phyloP scores from a whole-genome alignment of 2,113 vertebrate species.

The Trichechus manatus region DNA sequence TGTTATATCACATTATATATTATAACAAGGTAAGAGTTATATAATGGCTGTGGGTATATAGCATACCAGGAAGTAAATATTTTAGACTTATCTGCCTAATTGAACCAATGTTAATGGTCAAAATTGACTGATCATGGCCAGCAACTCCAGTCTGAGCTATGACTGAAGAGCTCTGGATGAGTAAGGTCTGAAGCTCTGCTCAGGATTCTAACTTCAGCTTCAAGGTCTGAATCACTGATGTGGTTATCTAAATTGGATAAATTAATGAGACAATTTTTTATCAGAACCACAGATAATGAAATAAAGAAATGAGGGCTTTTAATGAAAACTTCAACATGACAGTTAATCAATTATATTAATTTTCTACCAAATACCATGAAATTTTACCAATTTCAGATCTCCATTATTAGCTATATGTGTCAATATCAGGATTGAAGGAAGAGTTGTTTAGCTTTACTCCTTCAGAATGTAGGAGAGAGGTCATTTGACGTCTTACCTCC shows the following conservation, averaged over 20 bases:
- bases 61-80: neutral
- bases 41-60: neutral
- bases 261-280: constrained; percentile 34
- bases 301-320: constrained; percentile 28
- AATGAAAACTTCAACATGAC: constrained; percentile 44
- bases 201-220: neutral
- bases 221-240: neutral
- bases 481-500: neutral
- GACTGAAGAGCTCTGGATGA: neutral
- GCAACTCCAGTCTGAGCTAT: neutral
- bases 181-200: neutral
- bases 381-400: neutral
- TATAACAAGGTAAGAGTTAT: neutral
- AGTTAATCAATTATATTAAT: constrained; percentile 50
- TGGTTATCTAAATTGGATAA: neutral
- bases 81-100: neutral
- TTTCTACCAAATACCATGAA: constrained; percentile 31
- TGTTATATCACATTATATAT: neutral
- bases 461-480: neutral
- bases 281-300: constrained; percentile 54
- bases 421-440: neutral
- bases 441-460: neutral
- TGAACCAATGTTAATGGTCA: neutral
- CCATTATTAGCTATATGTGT: neutral
- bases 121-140: neutral